A percentile compares a stretch with the other conserved stretches of the same genome.
Conservation (phyloP, 1,140 invertebrate species). For the Bombus pyrosoma region DNA sequence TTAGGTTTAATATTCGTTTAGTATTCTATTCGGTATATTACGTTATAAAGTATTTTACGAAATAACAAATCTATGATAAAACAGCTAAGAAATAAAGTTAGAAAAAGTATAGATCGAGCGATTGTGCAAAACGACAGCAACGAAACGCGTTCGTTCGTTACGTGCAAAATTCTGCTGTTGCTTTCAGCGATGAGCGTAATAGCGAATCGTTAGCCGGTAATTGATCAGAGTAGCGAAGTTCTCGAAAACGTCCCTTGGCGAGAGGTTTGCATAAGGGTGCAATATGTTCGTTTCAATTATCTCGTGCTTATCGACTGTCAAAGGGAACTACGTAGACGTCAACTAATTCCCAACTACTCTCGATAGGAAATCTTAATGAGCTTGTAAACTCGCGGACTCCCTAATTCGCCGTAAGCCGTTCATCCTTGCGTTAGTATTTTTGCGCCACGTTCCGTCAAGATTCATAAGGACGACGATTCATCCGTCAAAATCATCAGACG, state of each 20-base stretch:
- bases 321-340: background rate
- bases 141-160: too few species aligned
- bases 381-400: background rate
- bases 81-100: too few species aligned
- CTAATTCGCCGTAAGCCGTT: background rate
- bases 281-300: background rate
- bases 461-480: background rate
- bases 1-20: too few species aligned
- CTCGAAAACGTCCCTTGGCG: background rate
- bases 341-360: background rate
- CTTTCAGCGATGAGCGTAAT: background rate
- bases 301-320: background rate
- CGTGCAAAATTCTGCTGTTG: too few species aligned
- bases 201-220: background rate
- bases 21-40: too few species aligned
- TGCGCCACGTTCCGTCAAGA: background rate
- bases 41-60: too few species aligned
- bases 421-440: background rate
- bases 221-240: background rate
- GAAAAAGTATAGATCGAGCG: too few species aligned
- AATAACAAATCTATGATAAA: too few species aligned
- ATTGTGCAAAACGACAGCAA: too few species aligned
- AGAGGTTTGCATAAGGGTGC: background rate
- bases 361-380: slow-evolving; percentile 5
- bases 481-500: too few species aligned